These are phyloP conservation scores for Mycalesis mineus DNA, from an alignment of 2,888 invertebrate genomes.

Conservation along the genomic window DNA sequence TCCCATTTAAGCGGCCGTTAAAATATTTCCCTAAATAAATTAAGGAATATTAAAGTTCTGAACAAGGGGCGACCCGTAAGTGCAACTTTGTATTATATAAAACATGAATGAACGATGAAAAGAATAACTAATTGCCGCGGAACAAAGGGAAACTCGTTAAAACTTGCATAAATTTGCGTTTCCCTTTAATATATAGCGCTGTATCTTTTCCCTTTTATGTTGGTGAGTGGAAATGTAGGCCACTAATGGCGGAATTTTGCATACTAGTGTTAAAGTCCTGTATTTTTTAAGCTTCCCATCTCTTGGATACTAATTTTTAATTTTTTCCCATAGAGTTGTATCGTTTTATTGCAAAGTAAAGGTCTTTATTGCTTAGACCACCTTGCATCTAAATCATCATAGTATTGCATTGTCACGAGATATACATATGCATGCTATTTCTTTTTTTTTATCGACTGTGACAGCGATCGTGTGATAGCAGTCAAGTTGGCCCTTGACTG, in stretches of 20 bases:
- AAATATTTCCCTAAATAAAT: conserved; percentile 11
- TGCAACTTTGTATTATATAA: conserved; percentile 18
- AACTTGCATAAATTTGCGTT: conserved; percentile 14
- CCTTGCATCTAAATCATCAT: no score
- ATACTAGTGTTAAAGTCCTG: background rate
- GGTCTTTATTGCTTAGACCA: no score
- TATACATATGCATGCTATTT: no score
- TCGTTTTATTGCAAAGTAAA: no score
- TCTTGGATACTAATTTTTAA: no score
- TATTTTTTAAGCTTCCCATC: background rate
- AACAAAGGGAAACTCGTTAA: conserved; percentile 16
- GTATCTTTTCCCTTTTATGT: background rate
- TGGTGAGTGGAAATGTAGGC: background rate
- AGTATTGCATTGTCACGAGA: no score
- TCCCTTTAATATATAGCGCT: background rate
- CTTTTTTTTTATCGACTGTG: no score
- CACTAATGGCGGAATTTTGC: background rate
- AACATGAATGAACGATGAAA: conserved; percentile 14
- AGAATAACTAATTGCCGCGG: conserved; percentile 20
- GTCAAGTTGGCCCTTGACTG: no score
- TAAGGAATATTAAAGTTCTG: conserved; percentile 9
- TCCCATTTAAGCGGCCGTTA: background rate
- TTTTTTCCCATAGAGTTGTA: no score
- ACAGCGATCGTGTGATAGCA: no score
- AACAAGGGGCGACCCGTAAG: conserved; percentile 7